phyloP scores from a whole-genome alignment of 2,888 invertebrate genomes.

The Platerodrilus igneus region DNA sequence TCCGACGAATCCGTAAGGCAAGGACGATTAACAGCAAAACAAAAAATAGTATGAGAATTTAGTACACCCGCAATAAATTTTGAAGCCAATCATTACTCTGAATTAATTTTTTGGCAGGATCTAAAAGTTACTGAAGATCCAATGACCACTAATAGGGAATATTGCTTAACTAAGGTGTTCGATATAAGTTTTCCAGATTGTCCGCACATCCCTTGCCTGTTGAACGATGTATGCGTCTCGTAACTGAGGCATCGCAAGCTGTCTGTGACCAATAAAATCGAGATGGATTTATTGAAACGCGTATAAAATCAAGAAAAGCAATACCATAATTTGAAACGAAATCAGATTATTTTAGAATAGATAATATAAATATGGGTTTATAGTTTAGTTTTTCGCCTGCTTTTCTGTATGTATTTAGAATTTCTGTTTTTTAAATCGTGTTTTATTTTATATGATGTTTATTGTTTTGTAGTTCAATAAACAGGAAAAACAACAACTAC shows the following conservation, averaged over 20 bases:
- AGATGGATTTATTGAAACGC: conserved; percentile 1
- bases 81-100: conserved; percentile 1
- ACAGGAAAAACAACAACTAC: too few species aligned
- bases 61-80: not conserved
- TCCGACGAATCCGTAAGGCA: not conserved
- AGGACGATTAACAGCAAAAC: too few species aligned
- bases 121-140: not conserved
- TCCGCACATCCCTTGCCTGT: not conserved
- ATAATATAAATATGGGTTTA: too few species aligned
- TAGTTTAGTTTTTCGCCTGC: too few species aligned
- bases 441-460: too few species aligned
- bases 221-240: conserved; percentile 1
- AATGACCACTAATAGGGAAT: conserved; percentile 1
- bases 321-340: not conserved
- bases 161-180: not conserved
- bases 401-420: too few species aligned
- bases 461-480: too few species aligned
- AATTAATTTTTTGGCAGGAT: conserved; percentile 1
- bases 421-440: too few species aligned
- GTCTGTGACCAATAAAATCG: conserved; percentile 2
- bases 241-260: conserved; percentile 1
- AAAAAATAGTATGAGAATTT: conserved; percentile 1
- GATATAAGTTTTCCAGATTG: not conserved
- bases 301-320: not conserved
- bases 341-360: too few species aligned